Conservation (phyloP, 2,113 vertebrate species). For the Larimichthys polyactis region DNA sequence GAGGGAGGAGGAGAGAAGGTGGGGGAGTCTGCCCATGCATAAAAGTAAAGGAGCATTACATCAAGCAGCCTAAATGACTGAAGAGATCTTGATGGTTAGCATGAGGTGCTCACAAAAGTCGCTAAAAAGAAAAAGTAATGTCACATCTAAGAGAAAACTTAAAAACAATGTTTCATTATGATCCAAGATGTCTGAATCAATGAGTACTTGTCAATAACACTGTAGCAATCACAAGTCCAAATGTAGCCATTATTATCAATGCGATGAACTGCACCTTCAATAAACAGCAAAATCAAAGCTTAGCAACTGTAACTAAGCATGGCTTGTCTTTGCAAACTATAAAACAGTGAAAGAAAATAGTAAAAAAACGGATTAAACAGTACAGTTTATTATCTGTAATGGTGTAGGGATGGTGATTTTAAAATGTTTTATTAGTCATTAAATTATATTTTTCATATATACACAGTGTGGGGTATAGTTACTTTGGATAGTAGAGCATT, state of each 20-base stretch:
- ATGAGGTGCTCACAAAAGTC: conserved; percentile 20
- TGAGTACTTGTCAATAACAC: not conserved
- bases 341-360: not conserved
- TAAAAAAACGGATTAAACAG: not conserved
- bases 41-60: conserved; percentile 62
- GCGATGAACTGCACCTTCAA: not conserved
- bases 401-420: too few species aligned
- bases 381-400: not conserved
- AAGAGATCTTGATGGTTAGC: conserved; percentile 3
- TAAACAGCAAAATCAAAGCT: not conserved
- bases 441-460: too few species aligned
- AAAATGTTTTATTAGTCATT: too few species aligned
- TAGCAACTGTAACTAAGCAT: not conserved
- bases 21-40: conserved; percentile 35
- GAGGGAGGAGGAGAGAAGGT: not conserved
- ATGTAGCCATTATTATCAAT: too few species aligned
- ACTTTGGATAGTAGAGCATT: too few species aligned
- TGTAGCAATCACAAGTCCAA: not conserved
- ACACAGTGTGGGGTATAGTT: too few species aligned
- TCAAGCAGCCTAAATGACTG: conserved; percentile 49
- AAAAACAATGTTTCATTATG: not conserved
- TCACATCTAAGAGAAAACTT: not conserved
- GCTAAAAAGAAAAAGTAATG: not conserved
- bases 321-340: not conserved
- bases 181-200: not conserved